Evolutionary conservation across 2,888 invertebrate species (phyloP).

Genomic region (Zaprionus bogoriensis): DNA sequence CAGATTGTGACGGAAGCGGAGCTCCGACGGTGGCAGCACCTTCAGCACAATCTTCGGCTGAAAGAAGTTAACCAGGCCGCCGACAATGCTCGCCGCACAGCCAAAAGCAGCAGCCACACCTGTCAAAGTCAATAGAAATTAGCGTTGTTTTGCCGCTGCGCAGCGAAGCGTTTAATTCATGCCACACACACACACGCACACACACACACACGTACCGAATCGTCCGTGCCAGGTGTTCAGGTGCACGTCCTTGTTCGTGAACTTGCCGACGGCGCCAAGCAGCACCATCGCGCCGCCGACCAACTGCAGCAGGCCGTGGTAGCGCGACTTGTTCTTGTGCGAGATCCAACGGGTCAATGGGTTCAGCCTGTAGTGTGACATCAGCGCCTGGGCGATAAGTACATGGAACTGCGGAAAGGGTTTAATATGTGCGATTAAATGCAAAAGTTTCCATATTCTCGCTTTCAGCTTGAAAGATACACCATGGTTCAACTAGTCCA

Average conservation of each 20-base stretch:
- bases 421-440: not conserved
- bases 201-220: constrained; percentile 74
- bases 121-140: constrained; percentile 37
- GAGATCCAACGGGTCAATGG: constrained; percentile 76
- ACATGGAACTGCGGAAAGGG: constrained; percentile 74
- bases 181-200: no score
- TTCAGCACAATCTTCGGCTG: constrained; percentile 77
- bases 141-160: not conserved
- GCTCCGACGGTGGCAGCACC: constrained; percentile 66
- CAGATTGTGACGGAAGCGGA: constrained; percentile 79
- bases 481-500: no score
- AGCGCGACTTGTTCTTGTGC: constrained; percentile 78
- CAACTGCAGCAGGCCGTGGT: constrained; percentile 78
- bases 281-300: constrained; percentile 79
- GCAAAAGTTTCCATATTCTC: not conserved
- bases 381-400: constrained; percentile 79
- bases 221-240: constrained; percentile 79
- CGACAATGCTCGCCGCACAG: constrained; percentile 75
- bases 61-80: constrained; percentile 77
- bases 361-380: constrained; percentile 81
- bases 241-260: constrained; percentile 74
- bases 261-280: constrained; percentile 75
- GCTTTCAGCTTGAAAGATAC: constrained; percentile 22
- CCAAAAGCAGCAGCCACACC: constrained; percentile 74
- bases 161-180: constrained; percentile 34